Conservation (phyloP, 1,140 invertebrate species). For the Listronotus bonariensis region DNA sequence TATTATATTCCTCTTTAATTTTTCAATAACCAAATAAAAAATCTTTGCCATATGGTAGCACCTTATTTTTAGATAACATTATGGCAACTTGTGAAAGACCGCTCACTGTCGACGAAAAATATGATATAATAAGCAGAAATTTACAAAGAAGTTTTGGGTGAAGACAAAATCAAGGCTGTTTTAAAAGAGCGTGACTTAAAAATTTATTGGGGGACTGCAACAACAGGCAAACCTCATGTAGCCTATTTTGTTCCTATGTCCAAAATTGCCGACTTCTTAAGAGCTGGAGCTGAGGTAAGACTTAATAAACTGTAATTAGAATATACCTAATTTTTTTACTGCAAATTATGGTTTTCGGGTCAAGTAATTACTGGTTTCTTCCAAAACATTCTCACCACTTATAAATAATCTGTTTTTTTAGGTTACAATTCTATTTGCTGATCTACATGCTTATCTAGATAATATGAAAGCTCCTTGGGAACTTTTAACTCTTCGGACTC, state of each 20-base stretch:
- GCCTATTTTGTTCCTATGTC: slow-evolving; percentile 99
- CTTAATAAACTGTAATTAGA: not conserved
- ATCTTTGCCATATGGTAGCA: no score
- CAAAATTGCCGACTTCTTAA: slow-evolving; percentile 97
- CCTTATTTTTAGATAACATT: not conserved
- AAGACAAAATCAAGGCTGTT: slow-evolving; percentile 85
- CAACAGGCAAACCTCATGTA: slow-evolving; percentile 97
- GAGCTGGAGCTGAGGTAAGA: slow-evolving; percentile 89
- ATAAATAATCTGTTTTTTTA: slow-evolving; percentile 4
- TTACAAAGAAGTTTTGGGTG: slow-evolving; percentile 94
- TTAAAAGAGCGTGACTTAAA: slow-evolving; percentile 87
- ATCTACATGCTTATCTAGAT: slow-evolving; percentile 97
- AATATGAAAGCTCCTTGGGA: slow-evolving; percentile 99
- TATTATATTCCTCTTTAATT: no score
- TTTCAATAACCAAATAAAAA: no score
- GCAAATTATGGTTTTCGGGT: no score
- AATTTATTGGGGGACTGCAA: slow-evolving; percentile 99
- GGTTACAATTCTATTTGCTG: slow-evolving; percentile 91
- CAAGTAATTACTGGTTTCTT: no score
- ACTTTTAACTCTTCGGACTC: slow-evolving; percentile 79
- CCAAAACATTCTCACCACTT: no score
- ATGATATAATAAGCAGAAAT: slow-evolving; percentile 78
- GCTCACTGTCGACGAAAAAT: slow-evolving; percentile 68
- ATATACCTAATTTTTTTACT: no score
- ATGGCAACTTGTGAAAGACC: slow-evolving; percentile 19